Percentiles rank a stretch among this genome's conserved stretches.
phyloP scores from a whole-genome alignment of 2,888 invertebrate genomes.

The Molorchus minor region DNA sequence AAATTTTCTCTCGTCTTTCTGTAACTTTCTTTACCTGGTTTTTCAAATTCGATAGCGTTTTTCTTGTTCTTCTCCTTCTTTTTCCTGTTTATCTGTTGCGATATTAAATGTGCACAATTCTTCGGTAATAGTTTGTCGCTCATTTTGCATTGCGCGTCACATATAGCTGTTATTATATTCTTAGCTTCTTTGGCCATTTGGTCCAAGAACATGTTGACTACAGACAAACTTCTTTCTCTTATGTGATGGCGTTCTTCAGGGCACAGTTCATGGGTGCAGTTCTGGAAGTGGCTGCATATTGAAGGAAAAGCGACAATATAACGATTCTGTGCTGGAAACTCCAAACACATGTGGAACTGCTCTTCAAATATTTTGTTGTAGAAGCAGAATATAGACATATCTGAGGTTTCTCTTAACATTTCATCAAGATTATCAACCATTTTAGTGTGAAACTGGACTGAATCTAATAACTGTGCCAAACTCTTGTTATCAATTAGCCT shows the following conservation, averaged over 20 bases:
- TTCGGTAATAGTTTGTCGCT: constrained; percentile 95
- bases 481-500: constrained; percentile 85
- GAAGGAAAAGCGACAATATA: constrained; percentile 98
- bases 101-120: constrained; percentile 91
- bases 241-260: constrained; percentile 99
- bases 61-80: constrained; percentile 94
- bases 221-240: constrained; percentile 91
- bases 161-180: constrained; percentile 97
- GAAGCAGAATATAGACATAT: constrained; percentile 97
- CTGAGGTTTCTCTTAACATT: constrained; percentile 95
- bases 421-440: constrained; percentile 99
- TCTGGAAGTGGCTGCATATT: constrained; percentile 97
- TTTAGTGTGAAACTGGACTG: constrained; percentile 95
- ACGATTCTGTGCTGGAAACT: constrained; percentile 98
- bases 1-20: constrained; percentile 95
- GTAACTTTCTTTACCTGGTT: constrained; percentile 96
- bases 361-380: constrained; percentile 97
- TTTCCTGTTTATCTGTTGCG: constrained; percentile 88
- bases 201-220: constrained; percentile 97
- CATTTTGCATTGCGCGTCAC: constrained; percentile 97
- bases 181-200: constrained; percentile 99
- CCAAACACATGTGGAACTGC: constrained; percentile 98
- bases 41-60: constrained; percentile 83
- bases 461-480: constrained; percentile 91
- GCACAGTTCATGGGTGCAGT: constrained; percentile 96